Evolutionary conservation across 1,140 invertebrate genomes (phyloP).

Genomic region (Delia radicum): DNA sequence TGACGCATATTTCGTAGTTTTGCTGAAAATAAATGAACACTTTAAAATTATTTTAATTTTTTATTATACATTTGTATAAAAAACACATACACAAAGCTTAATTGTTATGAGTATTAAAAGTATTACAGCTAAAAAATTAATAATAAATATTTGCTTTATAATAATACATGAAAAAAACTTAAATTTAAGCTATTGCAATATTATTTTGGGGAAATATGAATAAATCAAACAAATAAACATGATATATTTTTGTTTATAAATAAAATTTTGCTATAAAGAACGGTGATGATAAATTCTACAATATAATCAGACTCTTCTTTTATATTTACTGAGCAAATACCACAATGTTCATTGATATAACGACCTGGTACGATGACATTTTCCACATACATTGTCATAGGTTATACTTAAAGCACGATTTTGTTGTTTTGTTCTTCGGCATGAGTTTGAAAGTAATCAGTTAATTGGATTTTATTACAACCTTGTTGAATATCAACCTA

Average conservation of each 20-base stretch:
- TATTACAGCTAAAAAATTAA: neutral
- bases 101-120: neutral
- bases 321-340: slow-evolving; percentile 59
- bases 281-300: neutral
- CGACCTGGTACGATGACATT: slow-evolving; percentile 67
- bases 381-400: slow-evolving; percentile 73
- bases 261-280: no score
- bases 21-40: no score
- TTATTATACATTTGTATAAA: slow-evolving; percentile 11
- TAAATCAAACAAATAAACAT: neutral
- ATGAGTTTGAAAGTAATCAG: slow-evolving; percentile 88
- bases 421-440: slow-evolving; percentile 73
- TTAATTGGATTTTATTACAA: slow-evolving; percentile 82
- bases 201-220: neutral
- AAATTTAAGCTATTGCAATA: neutral
- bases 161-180: neutral
- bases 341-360: slow-evolving; percentile 59
- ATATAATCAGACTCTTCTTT: neutral
- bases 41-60: neutral
- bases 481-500: slow-evolving; percentile 84
- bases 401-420: slow-evolving; percentile 72
- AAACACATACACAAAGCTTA: slow-evolving; percentile 11
- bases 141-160: neutral
- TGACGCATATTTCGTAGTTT: no score
- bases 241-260: neutral